Base-by-base conservation (phyloP, 1,140 invertebrate genomes). In the Drosophila virilis region DNA sequence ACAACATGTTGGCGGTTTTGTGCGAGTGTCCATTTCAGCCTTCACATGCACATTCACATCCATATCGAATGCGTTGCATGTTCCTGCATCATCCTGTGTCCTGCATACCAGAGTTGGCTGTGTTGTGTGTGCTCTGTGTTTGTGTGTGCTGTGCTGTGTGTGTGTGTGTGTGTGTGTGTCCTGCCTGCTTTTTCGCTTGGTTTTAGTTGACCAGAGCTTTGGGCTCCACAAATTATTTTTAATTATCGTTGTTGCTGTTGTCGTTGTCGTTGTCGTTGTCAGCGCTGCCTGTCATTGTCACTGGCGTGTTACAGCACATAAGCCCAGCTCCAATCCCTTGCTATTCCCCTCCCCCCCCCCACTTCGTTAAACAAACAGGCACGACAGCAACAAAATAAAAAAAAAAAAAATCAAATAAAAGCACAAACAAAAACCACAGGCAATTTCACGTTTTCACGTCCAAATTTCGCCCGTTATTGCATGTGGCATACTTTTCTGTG, bases 171-270 rank as follows among this genome's bases (percentile, higher is more conserved):
- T 43, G 38, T 38, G 38, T 51, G 52, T 37, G 22, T 32, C 42
- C 40, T 32, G 58, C 17, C 67, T 66, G 37, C 57, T 59, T 28
- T 35, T 72, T 55, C 45, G 46, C 64, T 68, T 6, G 17, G 55
- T 73, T 73, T 73, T 73, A 73, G 70, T 68, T 73, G 70, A 60
- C 55, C 70, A 50, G 37, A 54, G 37, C 60, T 43, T 65, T 45
- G 80, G 46, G 58, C 59, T 61, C 64, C 52, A 75, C 75, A 77
- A 86, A 86, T 86, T 86, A 86, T 86, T 86, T 86, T 86, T 86
- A 85, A 85, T 85, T 85, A 85, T 85, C 82, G 75, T 52, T 73
- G 67, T 78, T 54, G 78, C 81, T 85, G 81, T 73, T 76, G 76
- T 61, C 48, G 50, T 54, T 55, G 67, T 68, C n/a, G 22, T 48